phyloP scores from a whole-genome alignment of 2,888 invertebrate genomes.

The Plagiodera versicolora region DNA sequence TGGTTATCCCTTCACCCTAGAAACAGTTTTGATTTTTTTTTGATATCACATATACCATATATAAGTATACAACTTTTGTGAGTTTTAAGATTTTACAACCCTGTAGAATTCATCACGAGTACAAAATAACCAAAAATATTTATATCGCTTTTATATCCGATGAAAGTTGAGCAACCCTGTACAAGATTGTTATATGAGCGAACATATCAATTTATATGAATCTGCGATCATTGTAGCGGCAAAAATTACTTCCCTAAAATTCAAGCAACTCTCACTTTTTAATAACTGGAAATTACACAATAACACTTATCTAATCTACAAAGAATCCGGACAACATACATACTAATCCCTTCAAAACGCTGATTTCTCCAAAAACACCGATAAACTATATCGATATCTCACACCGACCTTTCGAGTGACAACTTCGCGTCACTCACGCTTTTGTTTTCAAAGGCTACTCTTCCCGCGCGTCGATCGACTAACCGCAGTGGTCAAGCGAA shows the following conservation, averaged over 20 bases:
- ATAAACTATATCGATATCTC: not conserved
- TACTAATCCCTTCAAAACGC: not conserved
- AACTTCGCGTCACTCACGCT: not conserved
- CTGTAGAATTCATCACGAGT: too few relatives aligned
- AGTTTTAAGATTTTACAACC: too few relatives aligned
- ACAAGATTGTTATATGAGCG: too few relatives aligned
- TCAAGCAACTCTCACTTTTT: constrained; percentile 19
- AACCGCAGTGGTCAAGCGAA: constrained; percentile 23
- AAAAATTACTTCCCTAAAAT: not conserved
- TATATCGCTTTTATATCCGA: not conserved
- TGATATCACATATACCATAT: too few relatives aligned
- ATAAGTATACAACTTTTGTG: too few relatives aligned
- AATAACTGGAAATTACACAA: constrained; percentile 9
- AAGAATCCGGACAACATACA: not conserved
- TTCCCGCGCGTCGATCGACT: constrained; percentile 5
- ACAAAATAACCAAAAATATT: too few relatives aligned
- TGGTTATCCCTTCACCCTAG: too few relatives aligned
- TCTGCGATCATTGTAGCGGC: not conserved
- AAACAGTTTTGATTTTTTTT: too few relatives aligned
- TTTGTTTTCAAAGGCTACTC: not conserved
- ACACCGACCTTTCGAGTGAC: constrained; percentile 3
- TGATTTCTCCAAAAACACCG: not conserved
- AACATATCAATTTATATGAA: not conserved
- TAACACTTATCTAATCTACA: not conserved
- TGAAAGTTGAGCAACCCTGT: not conserved